Base-by-base conservation (phyloP, 2,888 invertebrate genomes). In the Palloptera scutellata region DNA sequence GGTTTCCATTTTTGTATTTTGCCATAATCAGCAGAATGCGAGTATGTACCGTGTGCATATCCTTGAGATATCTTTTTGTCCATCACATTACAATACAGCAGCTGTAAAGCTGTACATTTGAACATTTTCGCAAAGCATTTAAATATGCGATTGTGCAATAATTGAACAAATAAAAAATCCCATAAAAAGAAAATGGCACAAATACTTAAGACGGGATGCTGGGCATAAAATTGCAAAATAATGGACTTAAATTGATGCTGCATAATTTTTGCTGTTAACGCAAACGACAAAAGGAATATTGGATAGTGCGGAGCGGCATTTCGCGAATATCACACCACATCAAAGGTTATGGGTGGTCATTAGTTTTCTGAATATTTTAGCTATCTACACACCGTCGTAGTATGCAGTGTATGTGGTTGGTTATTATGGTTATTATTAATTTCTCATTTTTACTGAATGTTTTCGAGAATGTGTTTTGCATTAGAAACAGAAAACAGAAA, bases 161-260 rank as follows among this genome's bases (percentile, higher is more conserved):
- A 58, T 43, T 42, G 58, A 41, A 17, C 58, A 58, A 58, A 58
- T 58, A 58, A 58, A 58, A 3, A n/a, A 58, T 9, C 10, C 43
- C 42, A 41, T 43, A 42, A 15, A 58, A 17, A n/a, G 58, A 41
- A 41, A 58, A 58, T 58, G 58, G 43, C 43, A 8, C 30, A 42
- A 43, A 57, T 40, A 40, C 11, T 12, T n/a, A 1, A 1, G 54
- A 11, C 13, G 11, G 9, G 30, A n/a, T 30, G 30, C 30, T 30
- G 10, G 13, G 40, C 57, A 20, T 6, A 40, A 57, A 2, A 20
- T 13, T 57, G 57, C 30, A 15, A 41, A 58, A 58, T 58, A 17
- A 58, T 43, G 43, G n/a, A 10, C 43, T 43, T 15, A 12, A 58
- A 58, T 58, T 58, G 58, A 19, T 42, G 15, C 48, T 48, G 15